phyloP scores from a whole-genome alignment of 2,797 vertebrate genomes.

The Acestrorhynchus altus region DNA sequence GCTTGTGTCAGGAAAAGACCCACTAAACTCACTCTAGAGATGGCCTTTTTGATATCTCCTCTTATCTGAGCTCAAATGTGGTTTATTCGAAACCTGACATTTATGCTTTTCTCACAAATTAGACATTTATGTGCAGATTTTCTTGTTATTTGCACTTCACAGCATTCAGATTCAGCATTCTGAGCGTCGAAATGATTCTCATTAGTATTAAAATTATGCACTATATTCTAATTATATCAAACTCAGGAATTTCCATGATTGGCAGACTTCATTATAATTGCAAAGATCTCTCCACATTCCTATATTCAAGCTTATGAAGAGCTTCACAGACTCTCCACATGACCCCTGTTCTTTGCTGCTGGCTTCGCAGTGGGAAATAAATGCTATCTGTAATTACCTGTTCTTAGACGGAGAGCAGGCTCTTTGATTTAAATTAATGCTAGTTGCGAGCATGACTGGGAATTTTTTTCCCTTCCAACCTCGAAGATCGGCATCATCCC shows the following conservation, averaged over 20 bases:
- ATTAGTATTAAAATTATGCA: constrained; percentile 8
- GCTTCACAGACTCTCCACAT: neutral
- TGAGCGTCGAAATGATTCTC: neutral
- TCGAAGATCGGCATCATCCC: constrained; percentile 42
- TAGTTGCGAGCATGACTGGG: constrained; percentile 57
- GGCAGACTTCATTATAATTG: neutral
- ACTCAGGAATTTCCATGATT: neutral
- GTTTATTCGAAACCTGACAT: constrained; percentile 14
- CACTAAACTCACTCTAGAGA: neutral
- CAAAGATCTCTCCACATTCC: neutral
- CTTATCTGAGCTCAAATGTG: neutral
- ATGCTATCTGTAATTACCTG: constrained; percentile 64
- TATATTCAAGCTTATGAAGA: neutral
- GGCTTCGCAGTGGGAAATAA: constrained; percentile 57
- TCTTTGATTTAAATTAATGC: constrained; percentile 55
- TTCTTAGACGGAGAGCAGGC: constrained; percentile 41
- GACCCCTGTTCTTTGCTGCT: neutral
- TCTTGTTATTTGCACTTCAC: neutral
- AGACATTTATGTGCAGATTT: neutral
- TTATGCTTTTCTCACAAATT: neutral
- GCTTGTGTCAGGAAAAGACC: neutral
- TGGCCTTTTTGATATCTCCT: neutral
- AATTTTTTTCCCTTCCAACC: constrained; percentile 51
- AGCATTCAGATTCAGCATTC: neutral
- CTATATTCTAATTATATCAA: neutral